Evolutionary conservation across 2,797 vertebrate genomes (phyloP), one percentile per base, ranked within the genome.

Genomic region (Sebastes melanostomus): DNA sequence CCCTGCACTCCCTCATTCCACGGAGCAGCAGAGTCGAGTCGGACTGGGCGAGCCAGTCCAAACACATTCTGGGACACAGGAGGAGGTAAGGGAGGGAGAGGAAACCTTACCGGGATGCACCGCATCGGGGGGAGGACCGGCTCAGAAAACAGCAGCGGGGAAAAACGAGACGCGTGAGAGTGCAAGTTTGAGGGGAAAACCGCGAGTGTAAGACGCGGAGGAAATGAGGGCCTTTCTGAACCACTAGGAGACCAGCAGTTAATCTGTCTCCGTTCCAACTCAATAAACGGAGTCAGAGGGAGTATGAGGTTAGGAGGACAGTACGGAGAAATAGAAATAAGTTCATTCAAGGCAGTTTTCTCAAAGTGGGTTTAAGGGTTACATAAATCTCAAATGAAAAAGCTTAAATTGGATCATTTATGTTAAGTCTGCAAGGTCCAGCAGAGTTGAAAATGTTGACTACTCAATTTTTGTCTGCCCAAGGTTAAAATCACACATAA

Each of bases 81-180:
- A 86, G 88, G 88, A 72, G 87, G 86, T 74, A 32, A 69, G 80
- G 77, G 75, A 67, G 82, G 86, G 83, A 85, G 86, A 85, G 90
- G 84, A 89, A 93, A 87, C 84, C 84, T 83, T 77, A 89, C 87
- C 54, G 77, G 88, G 88, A 93, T 80, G 59, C 85, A 76, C 83
- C 75, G 29, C 75, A 69, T 78, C 20, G 83, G 76, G 90, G 90
- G 82, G 83, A 89, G 81, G 86, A 83, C 85, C 55, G 6, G 86
- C 86, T 91, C 78, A 77, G 88, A 91, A 93, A 93, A 93, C 92
- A 93, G 77, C 50, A 27, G 66, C 54, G 34, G 68, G 75, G 92
- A 67, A 94, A 95, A 94, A 83, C 32, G 90, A 95, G 94, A 93
- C 68, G 94, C 92, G 93, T 95, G 94, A 94, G 94, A 95, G 91